Evolutionary conservation across 2,888 invertebrate species (phyloP).

Genomic region (Epinotia demarniana): DNA sequence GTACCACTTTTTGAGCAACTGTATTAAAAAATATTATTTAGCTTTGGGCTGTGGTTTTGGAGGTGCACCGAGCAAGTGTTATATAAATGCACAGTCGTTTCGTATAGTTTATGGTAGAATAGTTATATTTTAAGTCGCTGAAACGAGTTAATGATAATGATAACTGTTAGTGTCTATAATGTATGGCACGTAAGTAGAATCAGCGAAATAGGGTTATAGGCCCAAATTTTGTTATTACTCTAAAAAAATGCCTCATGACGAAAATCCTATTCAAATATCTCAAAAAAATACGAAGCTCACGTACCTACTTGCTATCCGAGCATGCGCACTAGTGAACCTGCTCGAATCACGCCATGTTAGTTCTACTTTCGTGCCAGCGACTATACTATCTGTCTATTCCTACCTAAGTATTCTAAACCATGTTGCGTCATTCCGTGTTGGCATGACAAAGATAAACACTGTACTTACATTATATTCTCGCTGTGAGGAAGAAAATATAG

Average conservation of each 20-base stretch:
- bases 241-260: no score
- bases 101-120: slow-evolving; percentile 36
- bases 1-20: no score
- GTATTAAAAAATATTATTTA: slow-evolving; percentile 45
- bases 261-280: no score
- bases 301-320: no score
- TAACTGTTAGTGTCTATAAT: background rate
- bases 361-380: background rate
- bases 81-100: slow-evolving; percentile 48
- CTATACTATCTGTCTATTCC: slow-evolving; percentile 1
- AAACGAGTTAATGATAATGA: slow-evolving; percentile 6
- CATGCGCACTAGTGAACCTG: no score
- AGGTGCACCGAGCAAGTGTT: slow-evolving; percentile 54
- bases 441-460: background rate
- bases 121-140: background rate
- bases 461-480: background rate
- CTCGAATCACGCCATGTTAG: background rate
- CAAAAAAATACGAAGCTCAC: no score
- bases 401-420: background rate
- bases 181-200: background rate
- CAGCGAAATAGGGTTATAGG: background rate
- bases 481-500: background rate
- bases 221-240: no score
- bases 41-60: slow-evolving; percentile 50
- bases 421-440: background rate